phyloP scores from a whole-genome alignment of 2,113 vertebrate species.

The Myotis davidii region DNA sequence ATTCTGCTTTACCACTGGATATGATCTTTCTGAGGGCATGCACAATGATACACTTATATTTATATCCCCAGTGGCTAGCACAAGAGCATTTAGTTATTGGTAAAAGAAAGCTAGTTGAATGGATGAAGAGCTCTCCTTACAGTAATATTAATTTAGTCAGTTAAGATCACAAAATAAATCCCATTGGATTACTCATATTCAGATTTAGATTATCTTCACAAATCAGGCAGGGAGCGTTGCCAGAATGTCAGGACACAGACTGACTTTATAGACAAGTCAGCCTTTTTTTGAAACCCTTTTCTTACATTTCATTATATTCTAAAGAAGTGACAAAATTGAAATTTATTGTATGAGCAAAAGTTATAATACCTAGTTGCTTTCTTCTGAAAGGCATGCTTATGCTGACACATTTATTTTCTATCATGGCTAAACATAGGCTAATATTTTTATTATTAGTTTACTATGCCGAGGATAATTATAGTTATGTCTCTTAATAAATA shows the following conservation, averaged over 20 bases:
- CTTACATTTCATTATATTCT: background rate
- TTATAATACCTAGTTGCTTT: background rate
- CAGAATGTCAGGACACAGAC: background rate
- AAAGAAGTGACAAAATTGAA: constrained; percentile 2
- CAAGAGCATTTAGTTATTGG: background rate
- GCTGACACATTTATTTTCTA: constrained; percentile 34
- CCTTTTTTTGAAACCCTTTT: background rate
- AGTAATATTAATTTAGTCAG: background rate
- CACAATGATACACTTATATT: background rate
- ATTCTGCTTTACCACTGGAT: background rate
- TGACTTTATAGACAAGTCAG: background rate
- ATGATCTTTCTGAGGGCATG: background rate
- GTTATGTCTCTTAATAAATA: constrained; percentile 16
- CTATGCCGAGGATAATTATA: constrained; percentile 14
- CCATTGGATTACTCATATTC: background rate
- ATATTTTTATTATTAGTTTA: constrained; percentile 33
- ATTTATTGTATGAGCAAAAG: constrained; percentile 12
- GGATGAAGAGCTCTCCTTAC: background rate
- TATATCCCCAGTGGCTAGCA: background rate
- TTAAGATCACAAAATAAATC: constrained; percentile 17
- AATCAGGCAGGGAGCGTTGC: background rate
- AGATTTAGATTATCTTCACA: constrained; percentile 36
- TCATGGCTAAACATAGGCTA: background rate
- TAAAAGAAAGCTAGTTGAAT: constrained; percentile 36
- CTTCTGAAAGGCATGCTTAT: constrained; percentile 3